Evolutionary conservation across 2,797 vertebrate genomes (phyloP).

Genomic region (Garrulus glandarius): DNA sequence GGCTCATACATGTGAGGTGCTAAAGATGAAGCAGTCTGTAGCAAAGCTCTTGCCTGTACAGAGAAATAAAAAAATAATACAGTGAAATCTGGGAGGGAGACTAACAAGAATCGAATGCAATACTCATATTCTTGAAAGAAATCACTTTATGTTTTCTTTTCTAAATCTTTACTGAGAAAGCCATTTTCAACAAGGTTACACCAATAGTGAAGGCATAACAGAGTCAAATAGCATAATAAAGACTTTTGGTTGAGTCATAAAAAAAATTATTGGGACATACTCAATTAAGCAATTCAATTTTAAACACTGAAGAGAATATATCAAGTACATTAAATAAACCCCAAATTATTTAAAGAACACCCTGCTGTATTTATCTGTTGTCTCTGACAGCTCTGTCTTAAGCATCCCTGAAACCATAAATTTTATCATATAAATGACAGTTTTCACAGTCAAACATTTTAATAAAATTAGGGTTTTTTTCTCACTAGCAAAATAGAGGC

Average conservation of each 20-base stretch:
- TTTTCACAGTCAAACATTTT: neutral
- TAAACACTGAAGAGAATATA: neutral
- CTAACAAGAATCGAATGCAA: neutral
- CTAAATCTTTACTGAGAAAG: neutral
- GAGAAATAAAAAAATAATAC: neutral
- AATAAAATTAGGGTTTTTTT: neutral
- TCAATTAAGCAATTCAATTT: neutral
- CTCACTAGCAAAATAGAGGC: neutral
- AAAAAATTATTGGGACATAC: neutral
- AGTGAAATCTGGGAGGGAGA: neutral
- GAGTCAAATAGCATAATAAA: neutral
- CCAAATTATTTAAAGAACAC: neutral
- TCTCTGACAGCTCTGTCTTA: neutral
- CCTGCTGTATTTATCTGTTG: neutral
- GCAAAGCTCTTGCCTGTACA: slow-evolving; percentile 88
- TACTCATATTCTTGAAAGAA: neutral
- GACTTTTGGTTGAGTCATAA: neutral
- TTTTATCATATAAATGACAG: neutral
- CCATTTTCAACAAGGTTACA: neutral
- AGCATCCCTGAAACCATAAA: neutral
- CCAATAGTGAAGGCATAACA: neutral
- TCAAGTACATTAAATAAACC: neutral
- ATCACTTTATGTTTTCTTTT: neutral
- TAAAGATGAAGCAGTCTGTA: slow-evolving; percentile 90
- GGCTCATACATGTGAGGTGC: slow-evolving; percentile 95